These are phyloP conservation scores for Himalopsyche phryganea DNA, from an alignment of 1,140 invertebrate species.

Conservation along the genomic window DNA sequence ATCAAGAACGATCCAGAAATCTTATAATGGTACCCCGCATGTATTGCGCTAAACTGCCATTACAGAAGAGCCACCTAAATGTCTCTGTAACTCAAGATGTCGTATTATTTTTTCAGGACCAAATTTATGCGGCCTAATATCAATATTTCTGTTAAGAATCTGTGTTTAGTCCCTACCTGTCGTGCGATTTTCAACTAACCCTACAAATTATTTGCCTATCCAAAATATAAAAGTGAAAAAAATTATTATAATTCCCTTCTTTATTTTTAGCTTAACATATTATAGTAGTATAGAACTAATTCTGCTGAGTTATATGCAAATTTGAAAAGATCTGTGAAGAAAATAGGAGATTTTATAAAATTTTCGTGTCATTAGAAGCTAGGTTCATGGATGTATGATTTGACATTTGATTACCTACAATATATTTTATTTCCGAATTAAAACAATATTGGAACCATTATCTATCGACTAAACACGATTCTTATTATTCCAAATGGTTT, in stretches of 20 bases:
- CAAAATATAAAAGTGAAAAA: too few relatives aligned
- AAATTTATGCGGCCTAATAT: not conserved
- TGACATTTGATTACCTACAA: constrained; percentile 15
- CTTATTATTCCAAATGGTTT: too few relatives aligned
- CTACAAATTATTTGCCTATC: too few relatives aligned
- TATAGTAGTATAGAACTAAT: too few relatives aligned
- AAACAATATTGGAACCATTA: too few relatives aligned
- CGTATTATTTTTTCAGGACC: constrained; percentile 12
- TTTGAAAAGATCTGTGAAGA: not conserved
- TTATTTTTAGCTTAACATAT: too few relatives aligned
- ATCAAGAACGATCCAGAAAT: not conserved
- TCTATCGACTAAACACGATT: too few relatives aligned
- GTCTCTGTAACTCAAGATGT: constrained; percentile 9
- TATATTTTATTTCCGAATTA: too few relatives aligned
- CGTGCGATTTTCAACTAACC: too few relatives aligned
- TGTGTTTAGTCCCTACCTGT: not conserved
- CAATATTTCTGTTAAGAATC: constrained; percentile 21
- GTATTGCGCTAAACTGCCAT: constrained; percentile 22
- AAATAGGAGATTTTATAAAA: not conserved
- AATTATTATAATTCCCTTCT: too few relatives aligned
- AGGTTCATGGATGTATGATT: constrained; percentile 5
- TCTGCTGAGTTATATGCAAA: not conserved
- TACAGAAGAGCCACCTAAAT: constrained; percentile 13
- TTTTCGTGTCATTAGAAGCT: constrained; percentile 11
- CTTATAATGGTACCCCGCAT: constrained; percentile 11